Percentiles rank a stretch among this genome's conserved stretches.
These are phyloP conservation scores for Mareca penelope DNA, from an alignment of 2,797 vertebrate species.

Conservation along the genomic window DNA sequence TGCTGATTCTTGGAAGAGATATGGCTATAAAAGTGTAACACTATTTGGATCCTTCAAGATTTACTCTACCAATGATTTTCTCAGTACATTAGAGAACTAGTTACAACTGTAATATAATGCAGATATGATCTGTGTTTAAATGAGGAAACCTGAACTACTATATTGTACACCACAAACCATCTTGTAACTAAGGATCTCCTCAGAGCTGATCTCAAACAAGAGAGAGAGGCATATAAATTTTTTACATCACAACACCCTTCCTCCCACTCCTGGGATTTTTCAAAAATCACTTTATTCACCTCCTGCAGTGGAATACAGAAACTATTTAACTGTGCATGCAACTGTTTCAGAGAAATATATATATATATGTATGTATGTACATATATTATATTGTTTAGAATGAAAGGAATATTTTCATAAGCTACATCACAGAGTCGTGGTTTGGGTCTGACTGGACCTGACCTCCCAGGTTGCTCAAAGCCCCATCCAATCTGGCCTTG, in stretches of 20 bases:
- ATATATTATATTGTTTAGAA: too few species aligned
- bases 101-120: background rate
- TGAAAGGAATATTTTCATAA: too few species aligned
- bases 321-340: background rate
- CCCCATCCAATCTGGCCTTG: too few species aligned
- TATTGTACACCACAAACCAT: background rate
- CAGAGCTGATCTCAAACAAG: background rate
- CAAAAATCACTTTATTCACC: background rate
- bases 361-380: too few species aligned
- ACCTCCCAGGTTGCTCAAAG: too few species aligned
- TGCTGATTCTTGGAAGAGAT: constrained; percentile 1
- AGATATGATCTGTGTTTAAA: background rate
- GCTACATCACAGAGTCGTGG: too few species aligned
- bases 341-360: background rate
- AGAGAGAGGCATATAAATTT: background rate
- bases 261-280: background rate
- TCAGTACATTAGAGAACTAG: background rate
- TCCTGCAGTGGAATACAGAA: background rate
- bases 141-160: background rate
- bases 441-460: too few species aligned
- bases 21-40: background rate
- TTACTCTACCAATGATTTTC: background rate
- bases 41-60: background rate
- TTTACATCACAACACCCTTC: background rate
- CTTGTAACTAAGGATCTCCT: background rate